phyloP scores from a whole-genome alignment of 1,140 invertebrate species.

The Diprion similis region DNA sequence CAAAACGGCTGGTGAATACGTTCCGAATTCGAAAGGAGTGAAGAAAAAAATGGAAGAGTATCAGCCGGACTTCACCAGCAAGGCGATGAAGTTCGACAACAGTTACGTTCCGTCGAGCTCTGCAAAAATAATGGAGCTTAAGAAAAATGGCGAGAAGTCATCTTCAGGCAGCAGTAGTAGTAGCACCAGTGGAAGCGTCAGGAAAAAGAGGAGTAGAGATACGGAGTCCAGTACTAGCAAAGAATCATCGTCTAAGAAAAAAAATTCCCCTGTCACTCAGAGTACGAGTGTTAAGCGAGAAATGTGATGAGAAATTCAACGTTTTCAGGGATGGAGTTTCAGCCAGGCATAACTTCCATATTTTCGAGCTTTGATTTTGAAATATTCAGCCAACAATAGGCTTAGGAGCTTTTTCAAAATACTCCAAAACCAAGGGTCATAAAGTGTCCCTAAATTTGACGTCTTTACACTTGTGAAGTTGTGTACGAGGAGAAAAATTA shows the following conservation, averaged over 20 bases:
- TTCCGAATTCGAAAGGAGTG: conserved; percentile 41
- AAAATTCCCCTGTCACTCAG: background rate
- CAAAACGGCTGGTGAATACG: conserved; percentile 32
- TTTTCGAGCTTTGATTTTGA: too few species aligned
- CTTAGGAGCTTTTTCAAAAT: too few species aligned
- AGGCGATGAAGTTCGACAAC: conserved; percentile 41
- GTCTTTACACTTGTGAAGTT: too few species aligned
- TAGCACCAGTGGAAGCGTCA: background rate
- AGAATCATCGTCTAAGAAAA: background rate
- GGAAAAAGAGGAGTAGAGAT: background rate
- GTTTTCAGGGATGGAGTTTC: too few species aligned
- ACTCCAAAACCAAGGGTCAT: too few species aligned
- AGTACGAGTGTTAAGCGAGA: background rate
- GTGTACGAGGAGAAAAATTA: too few species aligned
- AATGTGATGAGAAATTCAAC: background rate
- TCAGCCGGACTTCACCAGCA: conserved; percentile 42
- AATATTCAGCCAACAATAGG: too few species aligned
- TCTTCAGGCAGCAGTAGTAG: background rate
- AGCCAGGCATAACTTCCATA: too few species aligned
- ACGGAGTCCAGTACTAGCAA: background rate
- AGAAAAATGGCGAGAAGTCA: background rate
- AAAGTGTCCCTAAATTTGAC: too few species aligned
- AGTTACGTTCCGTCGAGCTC: conserved; percentile 44
- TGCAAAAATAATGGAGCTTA: background rate
- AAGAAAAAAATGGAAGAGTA: conserved; percentile 39